Base-by-base conservation (phyloP, 2,888 invertebrate genomes). In the Eugnorisma glareosa region DNA sequence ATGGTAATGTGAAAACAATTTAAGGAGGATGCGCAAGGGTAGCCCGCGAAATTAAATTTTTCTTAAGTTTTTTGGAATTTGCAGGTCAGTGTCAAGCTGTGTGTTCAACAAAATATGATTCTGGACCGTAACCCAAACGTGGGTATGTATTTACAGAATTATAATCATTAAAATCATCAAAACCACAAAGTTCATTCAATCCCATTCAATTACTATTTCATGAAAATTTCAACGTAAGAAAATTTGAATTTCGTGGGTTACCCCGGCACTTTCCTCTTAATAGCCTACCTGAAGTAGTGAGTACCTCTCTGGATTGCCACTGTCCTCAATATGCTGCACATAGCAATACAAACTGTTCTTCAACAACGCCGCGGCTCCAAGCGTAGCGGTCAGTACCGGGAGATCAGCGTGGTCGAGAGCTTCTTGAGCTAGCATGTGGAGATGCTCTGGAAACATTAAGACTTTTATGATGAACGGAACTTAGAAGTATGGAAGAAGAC, bases 371-470 rank as follows among this genome's bases (percentile, higher is more conserved):
- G 98, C 98, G 0, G 98, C 98, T 0, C 98, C 98, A 13, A 98
- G 97, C 0, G 98, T 98, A 0, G 98, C 98, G 1, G 98, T 98
- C 10, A 98, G 92, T 24, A 98, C 98, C 0, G 98, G 98, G 28
- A 98, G 94, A 92, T 98, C 98, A 0, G 98, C 98, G 90, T 98
- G 98, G 94, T 98, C 98, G 28, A 98, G 92, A 0, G 98, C 98
- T 92, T 98, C 98, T 94, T 98, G 98, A 0, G 98, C 98, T 15
- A 98, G 91, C 57, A 98, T 97, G 92, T 98, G 98, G 0, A 98
- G 97, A 91, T 98, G 98, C 90, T 98, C 98, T 97, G 94, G 31
- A 77, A 84, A 75, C 0, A 37, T 37, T 0, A 51, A 21, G 21
- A 15, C 4, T 18, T 35, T n/a, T n/a, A n/a, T n/a, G 13, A 21